phyloP scores from a whole-genome alignment of 2,797 vertebrate species.

The Antrozous pallidus region DNA sequence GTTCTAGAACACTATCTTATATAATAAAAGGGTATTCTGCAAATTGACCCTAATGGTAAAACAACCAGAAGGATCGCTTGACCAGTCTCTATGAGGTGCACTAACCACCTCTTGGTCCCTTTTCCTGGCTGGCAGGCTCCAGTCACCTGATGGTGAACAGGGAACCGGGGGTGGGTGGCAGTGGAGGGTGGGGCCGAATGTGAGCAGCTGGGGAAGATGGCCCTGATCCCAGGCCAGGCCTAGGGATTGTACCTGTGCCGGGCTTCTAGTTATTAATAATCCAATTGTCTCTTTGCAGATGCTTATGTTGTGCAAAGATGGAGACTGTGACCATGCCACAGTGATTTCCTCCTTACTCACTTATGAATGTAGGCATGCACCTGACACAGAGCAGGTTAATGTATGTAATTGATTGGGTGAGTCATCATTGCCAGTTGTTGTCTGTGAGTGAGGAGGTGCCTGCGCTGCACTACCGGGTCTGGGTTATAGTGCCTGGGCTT shows the following conservation, averaged over 20 bases:
- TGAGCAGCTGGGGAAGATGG: too few relatives aligned
- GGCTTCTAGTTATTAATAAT: neutral
- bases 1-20: neutral
- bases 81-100: too few relatives aligned
- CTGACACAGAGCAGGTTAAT: neutral
- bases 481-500: neutral
- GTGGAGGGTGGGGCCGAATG: too few relatives aligned
- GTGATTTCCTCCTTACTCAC: neutral
- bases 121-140: too few relatives aligned
- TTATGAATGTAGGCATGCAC: neutral
- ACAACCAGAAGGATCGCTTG: too few relatives aligned
- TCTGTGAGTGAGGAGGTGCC: neutral
- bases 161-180: too few relatives aligned
- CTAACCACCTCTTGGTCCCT: too few relatives aligned
- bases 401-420: neutral
- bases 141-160: too few relatives aligned
- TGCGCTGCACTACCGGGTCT: neutral
- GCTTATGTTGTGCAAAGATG: neutral
- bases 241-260: too few relatives aligned
- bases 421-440: neutral
- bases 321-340: neutral
- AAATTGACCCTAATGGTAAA: too few relatives aligned
- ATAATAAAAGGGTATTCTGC: too few relatives aligned
- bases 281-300: neutral
- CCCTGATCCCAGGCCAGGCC: too few relatives aligned